Percentiles rank a stretch among this genome's conserved stretches.
These are phyloP conservation scores for Bugulina stolonifera DNA, from an alignment of 2,888 invertebrate species.

Conservation along the genomic window DNA sequence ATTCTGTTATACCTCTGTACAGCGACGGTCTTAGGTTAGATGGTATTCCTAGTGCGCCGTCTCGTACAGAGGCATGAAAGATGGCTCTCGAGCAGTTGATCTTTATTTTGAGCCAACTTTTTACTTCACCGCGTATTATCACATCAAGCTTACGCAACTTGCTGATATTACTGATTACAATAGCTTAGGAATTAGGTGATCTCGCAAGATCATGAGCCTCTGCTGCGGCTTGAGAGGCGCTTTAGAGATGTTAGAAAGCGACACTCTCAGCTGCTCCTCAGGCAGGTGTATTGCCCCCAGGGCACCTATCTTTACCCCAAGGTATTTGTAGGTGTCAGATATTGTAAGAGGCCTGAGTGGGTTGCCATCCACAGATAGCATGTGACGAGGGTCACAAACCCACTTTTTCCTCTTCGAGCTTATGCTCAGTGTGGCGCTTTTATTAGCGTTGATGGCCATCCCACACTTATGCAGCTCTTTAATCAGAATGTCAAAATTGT, in stretches of 20 bases:
- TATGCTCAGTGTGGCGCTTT: constrained; percentile 11
- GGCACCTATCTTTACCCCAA: constrained; percentile 4
- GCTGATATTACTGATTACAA: background rate
- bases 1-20: background rate
- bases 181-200: background rate
- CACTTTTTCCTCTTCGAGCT: background rate
- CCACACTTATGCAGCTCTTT: background rate
- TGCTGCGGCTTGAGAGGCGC: constrained; percentile 15
- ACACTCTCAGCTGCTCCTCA: background rate
- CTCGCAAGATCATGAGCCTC: background rate
- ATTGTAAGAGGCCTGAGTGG: background rate
- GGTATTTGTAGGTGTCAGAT: background rate
- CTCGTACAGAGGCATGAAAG: background rate
- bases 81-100: background rate
- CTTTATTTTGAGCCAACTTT: background rate
- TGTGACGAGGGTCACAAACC: background rate
- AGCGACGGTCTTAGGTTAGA: background rate
- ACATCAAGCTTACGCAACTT: background rate
- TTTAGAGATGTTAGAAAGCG: background rate
- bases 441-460: background rate
- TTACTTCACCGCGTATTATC: background rate
- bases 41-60: constrained; percentile 1
- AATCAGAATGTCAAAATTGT: background rate
- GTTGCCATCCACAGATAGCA: background rate
- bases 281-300: background rate